Evolutionary conservation across 1,140 invertebrate genomes (phyloP), one percentile per base, ranked within the genome.

Genomic region (Lerema accius): DNA sequence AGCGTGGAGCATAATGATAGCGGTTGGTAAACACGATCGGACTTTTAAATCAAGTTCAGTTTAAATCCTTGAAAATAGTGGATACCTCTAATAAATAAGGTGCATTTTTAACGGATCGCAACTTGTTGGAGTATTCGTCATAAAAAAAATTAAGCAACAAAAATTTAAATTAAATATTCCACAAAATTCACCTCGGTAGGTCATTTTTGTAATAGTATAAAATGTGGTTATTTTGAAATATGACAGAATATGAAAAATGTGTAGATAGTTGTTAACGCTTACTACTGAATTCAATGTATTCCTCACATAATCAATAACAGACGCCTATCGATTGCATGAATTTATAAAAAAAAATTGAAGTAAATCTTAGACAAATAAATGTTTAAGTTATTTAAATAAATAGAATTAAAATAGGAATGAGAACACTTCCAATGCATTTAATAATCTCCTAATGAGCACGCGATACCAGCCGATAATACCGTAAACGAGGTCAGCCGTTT

Each of bases 401-500:
- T 10, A 17, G 16, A 60, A 69, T 65, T 63, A 63, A 63, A 67
- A 67, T 56, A 66, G 63, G 53, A 69, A 68, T 71, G 67, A 63
- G 68, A 68, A 67, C 66, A 65, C 56, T 74, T 71, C 61, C 40
- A 78, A 71, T 77, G 69, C 63, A 70, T 73, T 69, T 74, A 82
- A 78, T 79, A 68, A 76, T 76, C 71, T 80, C 78, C 76, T 84
- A 89, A 89, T 86, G 74, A 85, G 76, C 76, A 83, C 76, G 71
- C 79, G 82, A 86, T 84, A 82, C 69, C 69, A 79, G 76, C 71
- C 80, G 84, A 90, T 88, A 90, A 86, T 88, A 73, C 74, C 65
- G 78, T 81, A 83, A 88, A 88, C 85, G 87, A 90, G 87, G 87
- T 87, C 87, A 90, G 76, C 56, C 74, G 76, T 88, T 87, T 90